Percentiles rank a stretch among this genome's conserved stretches.
Conservation (phyloP, 2,113 vertebrate species). For the Lates calcarifer region DNA sequence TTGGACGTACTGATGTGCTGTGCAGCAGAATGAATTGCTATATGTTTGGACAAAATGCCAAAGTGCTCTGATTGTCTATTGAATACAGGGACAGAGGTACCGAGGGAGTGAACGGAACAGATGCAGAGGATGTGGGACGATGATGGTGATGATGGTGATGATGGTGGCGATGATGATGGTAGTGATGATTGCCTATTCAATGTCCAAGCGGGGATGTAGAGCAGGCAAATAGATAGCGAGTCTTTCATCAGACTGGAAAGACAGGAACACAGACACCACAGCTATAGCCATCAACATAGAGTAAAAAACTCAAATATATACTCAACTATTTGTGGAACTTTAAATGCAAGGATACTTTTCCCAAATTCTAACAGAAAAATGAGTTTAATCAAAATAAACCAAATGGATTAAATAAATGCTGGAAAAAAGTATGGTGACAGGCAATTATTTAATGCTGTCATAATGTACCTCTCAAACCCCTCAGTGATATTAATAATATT, state of each 20-base stretch:
- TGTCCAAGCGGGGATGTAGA: conserved; percentile 16
- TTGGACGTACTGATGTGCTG: neutral
- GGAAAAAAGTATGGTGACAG: no score
- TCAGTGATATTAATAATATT: no score
- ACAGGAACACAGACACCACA: neutral
- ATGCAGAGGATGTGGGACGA: conserved; percentile 30
- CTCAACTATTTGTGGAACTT: neutral
- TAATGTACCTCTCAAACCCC: no score
- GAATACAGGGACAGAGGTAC: conserved; percentile 27
- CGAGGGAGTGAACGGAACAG: conserved; percentile 41
- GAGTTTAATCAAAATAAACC: neutral
- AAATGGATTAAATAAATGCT: no score
- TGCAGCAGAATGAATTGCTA: conserved; percentile 14
- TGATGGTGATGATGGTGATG: neutral
- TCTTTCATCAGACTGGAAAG: conserved; percentile 5
- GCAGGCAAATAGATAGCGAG: conserved; percentile 6
- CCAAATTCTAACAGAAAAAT: no score
- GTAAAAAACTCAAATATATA: neutral
- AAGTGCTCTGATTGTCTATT: conserved; percentile 47
- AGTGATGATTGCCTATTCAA: conserved; percentile 48
- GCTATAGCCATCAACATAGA: neutral
- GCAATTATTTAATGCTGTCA: no score
- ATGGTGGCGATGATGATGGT: neutral
- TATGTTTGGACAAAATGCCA: neutral
- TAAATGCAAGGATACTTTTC: neutral